These are phyloP conservation scores for Aulostomus chinensis DNA, from an alignment of 2,797 vertebrate species.

Conservation along the genomic window DNA sequence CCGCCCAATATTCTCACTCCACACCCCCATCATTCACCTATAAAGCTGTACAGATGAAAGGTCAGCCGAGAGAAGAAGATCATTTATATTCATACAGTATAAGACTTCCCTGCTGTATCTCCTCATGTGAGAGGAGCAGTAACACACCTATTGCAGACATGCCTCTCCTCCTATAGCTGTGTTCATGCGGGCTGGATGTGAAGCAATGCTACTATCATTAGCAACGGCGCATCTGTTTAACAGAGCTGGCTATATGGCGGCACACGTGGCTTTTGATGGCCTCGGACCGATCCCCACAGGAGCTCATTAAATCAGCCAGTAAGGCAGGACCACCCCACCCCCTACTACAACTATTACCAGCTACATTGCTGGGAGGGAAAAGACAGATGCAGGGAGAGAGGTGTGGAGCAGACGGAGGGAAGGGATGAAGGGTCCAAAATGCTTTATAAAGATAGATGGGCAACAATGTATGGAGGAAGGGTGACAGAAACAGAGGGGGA, in stretches of 20 bases:
- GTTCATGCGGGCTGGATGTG: slow-evolving; percentile 26
- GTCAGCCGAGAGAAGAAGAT: slow-evolving; percentile 23
- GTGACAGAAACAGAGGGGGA: neutral
- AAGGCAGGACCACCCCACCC: slow-evolving; percentile 62
- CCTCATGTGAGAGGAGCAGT: slow-evolving; percentile 11
- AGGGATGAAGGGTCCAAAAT: slow-evolving; percentile 31
- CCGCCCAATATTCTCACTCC: neutral
- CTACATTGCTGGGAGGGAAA: slow-evolving; percentile 24
- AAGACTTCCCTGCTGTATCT: slow-evolving; percentile 7
- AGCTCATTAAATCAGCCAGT: slow-evolving; percentile 80
- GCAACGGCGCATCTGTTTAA: slow-evolving; percentile 62
- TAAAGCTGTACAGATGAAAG: slow-evolving; percentile 41
- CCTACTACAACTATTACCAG: slow-evolving; percentile 45
- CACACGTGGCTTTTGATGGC: slow-evolving; percentile 62
- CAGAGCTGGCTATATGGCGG: slow-evolving; percentile 40
- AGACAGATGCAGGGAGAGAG: slow-evolving; percentile 22
- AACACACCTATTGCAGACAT: slow-evolving; percentile 20
- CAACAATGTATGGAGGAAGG: slow-evolving; percentile 42
- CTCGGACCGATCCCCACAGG: slow-evolving; percentile 70
- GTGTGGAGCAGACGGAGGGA: slow-evolving; percentile 21
- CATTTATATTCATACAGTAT: slow-evolving; percentile 30
- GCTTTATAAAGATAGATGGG: slow-evolving; percentile 43
- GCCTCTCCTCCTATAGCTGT: slow-evolving; percentile 12
- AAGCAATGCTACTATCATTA: slow-evolving; percentile 55
- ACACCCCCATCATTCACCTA: slow-evolving; percentile 4